phyloP scores from a whole-genome alignment of 1,140 invertebrate species.

The Drosophila aff. region DNA sequence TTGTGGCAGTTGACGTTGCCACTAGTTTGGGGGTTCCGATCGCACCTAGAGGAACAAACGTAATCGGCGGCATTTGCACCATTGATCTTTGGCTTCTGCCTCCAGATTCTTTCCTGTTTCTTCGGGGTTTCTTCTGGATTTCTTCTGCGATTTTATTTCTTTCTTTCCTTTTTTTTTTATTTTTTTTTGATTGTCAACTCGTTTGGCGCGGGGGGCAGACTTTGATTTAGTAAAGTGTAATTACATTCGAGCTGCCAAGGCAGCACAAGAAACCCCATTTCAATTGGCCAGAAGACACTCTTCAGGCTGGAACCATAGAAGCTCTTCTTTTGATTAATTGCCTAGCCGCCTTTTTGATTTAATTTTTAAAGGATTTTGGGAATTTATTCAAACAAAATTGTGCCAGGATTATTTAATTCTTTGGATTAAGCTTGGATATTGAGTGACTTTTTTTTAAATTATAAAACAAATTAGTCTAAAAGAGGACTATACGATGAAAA shows the following conservation, averaged over 20 bases:
- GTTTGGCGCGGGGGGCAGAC: constrained; percentile 9
- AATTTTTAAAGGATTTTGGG: not conserved
- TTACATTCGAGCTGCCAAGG: constrained; percentile 24
- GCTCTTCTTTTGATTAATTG: not conserved
- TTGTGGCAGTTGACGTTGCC: constrained; percentile 50
- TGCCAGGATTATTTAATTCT: too few species aligned
- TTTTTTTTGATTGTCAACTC: constrained; percentile 43
- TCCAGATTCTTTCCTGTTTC: not conserved
- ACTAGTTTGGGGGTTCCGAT: constrained; percentile 48
- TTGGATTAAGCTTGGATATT: too few species aligned
- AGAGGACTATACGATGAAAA: too few species aligned
- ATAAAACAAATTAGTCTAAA: too few species aligned
- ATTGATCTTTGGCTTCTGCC: constrained; percentile 46
- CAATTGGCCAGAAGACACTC: constrained; percentile 8
- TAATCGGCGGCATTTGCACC: constrained; percentile 37
- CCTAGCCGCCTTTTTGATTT: not conserved
- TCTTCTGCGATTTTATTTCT: not conserved
- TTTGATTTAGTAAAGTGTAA: constrained; percentile 55
- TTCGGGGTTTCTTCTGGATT: not conserved
- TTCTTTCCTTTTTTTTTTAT: constrained; percentile 11
- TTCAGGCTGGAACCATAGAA: not conserved
- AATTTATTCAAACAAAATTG: too few species aligned
- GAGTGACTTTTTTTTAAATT: too few species aligned
- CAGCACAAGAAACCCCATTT: constrained; percentile 11
- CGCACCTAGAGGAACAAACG: constrained; percentile 31